A percentile compares a stretch with the other conserved stretches of the same genome.
phyloP scores from a whole-genome alignment of 2,113 vertebrate species.

The Monopterus albus region DNA sequence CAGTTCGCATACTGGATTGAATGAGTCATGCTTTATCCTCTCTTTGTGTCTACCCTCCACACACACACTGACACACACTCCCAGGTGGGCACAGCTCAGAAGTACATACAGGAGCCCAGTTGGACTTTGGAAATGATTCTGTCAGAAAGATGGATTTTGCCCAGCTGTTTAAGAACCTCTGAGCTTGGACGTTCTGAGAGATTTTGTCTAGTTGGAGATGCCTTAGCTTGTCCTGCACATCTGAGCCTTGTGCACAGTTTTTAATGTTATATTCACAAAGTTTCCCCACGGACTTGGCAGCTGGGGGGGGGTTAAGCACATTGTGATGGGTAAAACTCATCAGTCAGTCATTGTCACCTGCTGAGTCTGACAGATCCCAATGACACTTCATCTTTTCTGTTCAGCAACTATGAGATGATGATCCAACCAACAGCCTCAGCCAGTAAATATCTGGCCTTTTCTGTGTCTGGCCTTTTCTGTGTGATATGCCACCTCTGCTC shows the following conservation, averaged over 20 bases:
- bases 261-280: conserved; percentile 21
- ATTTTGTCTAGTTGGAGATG: conserved; percentile 31
- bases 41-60: conserved; percentile 1
- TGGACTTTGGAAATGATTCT: conserved; percentile 58
- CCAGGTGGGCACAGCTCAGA: conserved; percentile 38
- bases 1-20: conserved; percentile 23
- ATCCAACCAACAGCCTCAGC: too few relatives aligned
- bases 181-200: conserved; percentile 18
- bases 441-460: too few relatives aligned
- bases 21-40: conserved; percentile 30
- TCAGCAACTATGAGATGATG: neutral
- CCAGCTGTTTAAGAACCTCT: conserved; percentile 39
- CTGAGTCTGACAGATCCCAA: conserved; percentile 10
- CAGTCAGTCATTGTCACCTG: conserved; percentile 31
- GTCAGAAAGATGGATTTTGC: conserved; percentile 69
- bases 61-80: neutral
- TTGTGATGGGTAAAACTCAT: conserved; percentile 3
- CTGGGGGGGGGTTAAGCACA: neutral
- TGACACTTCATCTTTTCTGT: neutral
- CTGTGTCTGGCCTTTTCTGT: neutral
- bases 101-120: conserved; percentile 53
- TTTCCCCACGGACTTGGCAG: neutral
- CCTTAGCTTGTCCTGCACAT: conserved; percentile 14
- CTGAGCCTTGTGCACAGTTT: conserved; percentile 1
- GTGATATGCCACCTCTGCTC: neutral